A percentile compares a stretch with the other conserved stretches of the same genome.
phyloP scores from a whole-genome alignment of 2,113 vertebrate species.

The Istiophorus platypterus region DNA sequence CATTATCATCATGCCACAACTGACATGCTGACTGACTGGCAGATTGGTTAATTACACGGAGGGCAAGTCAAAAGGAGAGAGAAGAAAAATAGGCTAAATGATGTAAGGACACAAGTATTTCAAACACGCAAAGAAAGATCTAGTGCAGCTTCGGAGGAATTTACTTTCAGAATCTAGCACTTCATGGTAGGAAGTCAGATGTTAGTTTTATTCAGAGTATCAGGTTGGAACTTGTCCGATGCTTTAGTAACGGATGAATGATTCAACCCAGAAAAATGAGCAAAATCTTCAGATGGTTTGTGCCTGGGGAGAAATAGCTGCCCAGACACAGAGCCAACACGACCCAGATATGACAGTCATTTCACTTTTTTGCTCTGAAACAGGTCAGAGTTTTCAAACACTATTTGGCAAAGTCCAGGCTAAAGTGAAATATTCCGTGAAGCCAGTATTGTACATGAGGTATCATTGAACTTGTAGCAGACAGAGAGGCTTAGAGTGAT shows the following conservation, averaged over 20 bases:
- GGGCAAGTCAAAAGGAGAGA: constrained; percentile 12
- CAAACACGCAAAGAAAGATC: constrained; percentile 61
- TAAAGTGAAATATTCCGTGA: constrained; percentile 10
- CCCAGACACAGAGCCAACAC: constrained; percentile 40
- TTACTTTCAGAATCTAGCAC: constrained; percentile 33
- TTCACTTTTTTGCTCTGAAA: constrained; percentile 8
- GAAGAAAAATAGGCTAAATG: constrained; percentile 54
- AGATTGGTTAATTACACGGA: constrained; percentile 56
- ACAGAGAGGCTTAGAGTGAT: not conserved
- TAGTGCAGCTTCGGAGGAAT: constrained; percentile 70
- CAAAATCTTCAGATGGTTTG: constrained; percentile 39
- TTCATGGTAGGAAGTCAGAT: constrained; percentile 65
- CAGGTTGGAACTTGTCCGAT: constrained; percentile 74
- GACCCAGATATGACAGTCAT: constrained; percentile 62
- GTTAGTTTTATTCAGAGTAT: constrained; percentile 61
- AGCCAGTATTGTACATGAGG: not conserved
- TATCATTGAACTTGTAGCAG: not conserved
- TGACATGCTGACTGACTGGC: constrained; percentile 49
- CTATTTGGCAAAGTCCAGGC: not conserved
- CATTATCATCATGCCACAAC: constrained; percentile 40
- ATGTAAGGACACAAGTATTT: constrained; percentile 73
- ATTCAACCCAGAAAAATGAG: constrained; percentile 52
- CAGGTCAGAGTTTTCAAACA: constrained; percentile 22
- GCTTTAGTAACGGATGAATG: constrained; percentile 44
- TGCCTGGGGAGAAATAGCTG: constrained; percentile 61